A percentile compares a stretch with the other conserved stretches of the same genome.
These are phyloP conservation scores for Micropoecilia bifurca DNA, from an alignment of 2,797 vertebrate genomes.

Conservation along the genomic window DNA sequence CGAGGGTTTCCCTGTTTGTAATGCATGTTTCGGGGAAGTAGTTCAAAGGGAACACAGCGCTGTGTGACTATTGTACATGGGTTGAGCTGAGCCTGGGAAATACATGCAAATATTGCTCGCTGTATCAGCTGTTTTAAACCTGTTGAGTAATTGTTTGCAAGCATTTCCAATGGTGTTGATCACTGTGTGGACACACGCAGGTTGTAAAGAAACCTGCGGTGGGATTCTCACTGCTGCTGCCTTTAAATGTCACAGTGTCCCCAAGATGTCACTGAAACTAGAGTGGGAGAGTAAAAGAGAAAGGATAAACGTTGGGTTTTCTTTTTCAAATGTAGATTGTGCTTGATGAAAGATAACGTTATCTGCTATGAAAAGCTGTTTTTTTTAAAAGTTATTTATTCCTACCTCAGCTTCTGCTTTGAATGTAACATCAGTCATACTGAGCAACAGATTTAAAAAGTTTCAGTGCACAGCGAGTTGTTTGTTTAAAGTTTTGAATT, in stretches of 20 bases:
- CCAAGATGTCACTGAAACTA: slow-evolving; percentile 29
- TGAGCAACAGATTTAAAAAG: background rate
- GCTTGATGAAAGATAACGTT: slow-evolving; percentile 38
- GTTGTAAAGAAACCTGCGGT: slow-evolving; percentile 16
- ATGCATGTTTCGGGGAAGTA: slow-evolving; percentile 55
- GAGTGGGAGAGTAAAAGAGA: slow-evolving; percentile 31
- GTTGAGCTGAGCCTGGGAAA: slow-evolving; percentile 50
- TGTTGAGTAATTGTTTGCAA: slow-evolving; percentile 19
- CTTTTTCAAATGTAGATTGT: background rate
- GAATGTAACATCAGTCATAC: background rate
- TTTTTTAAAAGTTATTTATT: slow-evolving; percentile 5
- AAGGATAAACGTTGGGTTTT: slow-evolving; percentile 16
- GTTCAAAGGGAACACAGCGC: slow-evolving; percentile 49
- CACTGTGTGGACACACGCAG: slow-evolving; percentile 32
- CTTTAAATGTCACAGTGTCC: slow-evolving; percentile 56
- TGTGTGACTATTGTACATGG: slow-evolving; percentile 35
- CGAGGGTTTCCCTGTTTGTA: slow-evolving; percentile 53
- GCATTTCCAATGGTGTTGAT: slow-evolving; percentile 46
- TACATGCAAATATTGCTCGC: slow-evolving; percentile 70
- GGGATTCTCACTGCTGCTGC: slow-evolving; percentile 5
- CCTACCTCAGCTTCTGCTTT: slow-evolving; percentile 49
- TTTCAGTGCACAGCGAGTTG: background rate
- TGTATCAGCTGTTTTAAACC: slow-evolving; percentile 29
- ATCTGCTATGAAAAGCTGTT: slow-evolving; percentile 13
- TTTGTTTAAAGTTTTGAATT: background rate